Base-by-base conservation (phyloP, 2,888 invertebrate species). In the Acleris laterana region DNA sequence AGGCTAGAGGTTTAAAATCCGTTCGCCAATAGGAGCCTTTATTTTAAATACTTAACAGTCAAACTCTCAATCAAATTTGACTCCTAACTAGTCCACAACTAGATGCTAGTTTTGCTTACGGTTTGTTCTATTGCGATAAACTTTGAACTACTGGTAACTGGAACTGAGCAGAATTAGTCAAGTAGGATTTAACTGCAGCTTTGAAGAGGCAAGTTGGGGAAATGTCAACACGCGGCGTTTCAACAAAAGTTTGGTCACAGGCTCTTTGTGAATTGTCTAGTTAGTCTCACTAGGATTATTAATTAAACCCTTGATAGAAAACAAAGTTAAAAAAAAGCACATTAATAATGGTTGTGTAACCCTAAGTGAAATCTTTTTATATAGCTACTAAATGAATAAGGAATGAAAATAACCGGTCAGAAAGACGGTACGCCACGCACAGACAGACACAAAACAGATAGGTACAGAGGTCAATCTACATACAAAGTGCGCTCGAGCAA, bases 1-100 rank as follows among this genome's bases (percentile, higher is more conserved):
- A 1, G 32, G 32, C 32, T 9, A 9, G 7, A 28, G 7, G 28
- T 28, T 32, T 32, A 32, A 9, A 9, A 32, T 32, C 32, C 38
- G 38, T 9, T 13, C 13, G 38, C 38, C 38, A 38, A 38, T 82
- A 77, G 77, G 75, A 69, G 74, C 75, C 73, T 73, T 74, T 81
- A 78, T 81, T 80, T 81, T 76, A 80, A 13, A 80, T 68, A 65
- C 68, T 62, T n/a, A 48, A 44, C 16, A 16, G 22, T 16, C 4
- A 48, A 42, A 20, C 22, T 17, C 38, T 25, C 49, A 56, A 48
- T 65, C 57, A 25, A 19, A 51, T 50, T n/a, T 38, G 32, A 38
- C n/a, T 13, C 19, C 32, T 61, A 56, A n/a, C 19, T 20, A 2
- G 9, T 13, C 38, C 38, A 19, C 17, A 16, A 44, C 11, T 46